A percentile compares a stretch with the other conserved stretches of the same genome.
These are phyloP conservation scores for Hemistola chrysoprasaria DNA, from an alignment of 2,888 invertebrate genomes.

Conservation along the genomic window DNA sequence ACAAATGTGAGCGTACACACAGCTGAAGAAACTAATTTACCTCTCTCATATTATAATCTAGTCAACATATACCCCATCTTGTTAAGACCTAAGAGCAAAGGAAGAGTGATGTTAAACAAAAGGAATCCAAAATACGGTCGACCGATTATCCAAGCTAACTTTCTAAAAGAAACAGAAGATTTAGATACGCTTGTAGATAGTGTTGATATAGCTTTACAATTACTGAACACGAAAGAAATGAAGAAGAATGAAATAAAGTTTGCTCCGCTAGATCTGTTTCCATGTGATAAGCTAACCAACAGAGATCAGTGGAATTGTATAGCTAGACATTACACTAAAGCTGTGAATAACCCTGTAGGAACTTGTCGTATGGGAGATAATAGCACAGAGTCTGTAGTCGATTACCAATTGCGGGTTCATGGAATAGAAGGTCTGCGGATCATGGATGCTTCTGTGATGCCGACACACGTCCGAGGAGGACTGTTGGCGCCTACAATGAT, in stretches of 20 bases:
- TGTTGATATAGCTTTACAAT: constrained; percentile 69
- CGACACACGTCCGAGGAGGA: constrained; percentile 66
- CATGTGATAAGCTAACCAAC: constrained; percentile 66
- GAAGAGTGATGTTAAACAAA: constrained; percentile 67
- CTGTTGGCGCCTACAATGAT: constrained; percentile 69
- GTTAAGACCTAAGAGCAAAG: constrained; percentile 70
- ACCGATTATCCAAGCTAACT: constrained; percentile 70
- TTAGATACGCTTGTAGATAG: constrained; percentile 69
- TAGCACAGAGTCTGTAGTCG: constrained; percentile 65
- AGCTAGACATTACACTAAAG: constrained; percentile 73
- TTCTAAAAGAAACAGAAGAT: constrained; percentile 72
- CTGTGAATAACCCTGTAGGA: constrained; percentile 70
- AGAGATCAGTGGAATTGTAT: constrained; percentile 78
- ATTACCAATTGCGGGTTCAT: constrained; percentile 64
- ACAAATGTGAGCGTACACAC: constrained; percentile 67
- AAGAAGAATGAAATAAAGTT: constrained; percentile 70
- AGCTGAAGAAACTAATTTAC: constrained; percentile 65
- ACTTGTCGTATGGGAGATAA: constrained; percentile 75
- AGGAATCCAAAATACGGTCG: constrained; percentile 73
- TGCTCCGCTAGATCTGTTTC: constrained; percentile 70
- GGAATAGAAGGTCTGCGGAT: constrained; percentile 72
- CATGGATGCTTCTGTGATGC: constrained; percentile 75
- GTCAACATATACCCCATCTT: constrained; percentile 68
- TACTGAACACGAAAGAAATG: constrained; percentile 71
- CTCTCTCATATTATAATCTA: constrained; percentile 71